These are phyloP conservation scores for Rhinolophus sinicus DNA, from an alignment of 2,113 vertebrate species.

Conservation along the genomic window DNA sequence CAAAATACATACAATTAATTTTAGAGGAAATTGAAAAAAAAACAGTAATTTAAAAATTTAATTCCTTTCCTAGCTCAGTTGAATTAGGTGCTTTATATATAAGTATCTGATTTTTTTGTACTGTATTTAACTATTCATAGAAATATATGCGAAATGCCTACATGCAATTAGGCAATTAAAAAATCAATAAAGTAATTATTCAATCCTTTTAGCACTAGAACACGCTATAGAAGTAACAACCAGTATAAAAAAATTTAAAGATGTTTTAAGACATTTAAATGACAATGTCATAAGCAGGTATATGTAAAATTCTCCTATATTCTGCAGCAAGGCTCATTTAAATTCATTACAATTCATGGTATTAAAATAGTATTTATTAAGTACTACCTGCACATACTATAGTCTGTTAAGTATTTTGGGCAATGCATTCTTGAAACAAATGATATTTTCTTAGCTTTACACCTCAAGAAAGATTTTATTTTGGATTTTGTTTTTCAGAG, in stretches of 20 bases:
- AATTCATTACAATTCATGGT: conserved; percentile 4
- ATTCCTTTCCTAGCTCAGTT: not conserved
- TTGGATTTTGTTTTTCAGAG: not conserved
- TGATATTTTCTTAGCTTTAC: not conserved
- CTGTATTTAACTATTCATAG: not conserved
- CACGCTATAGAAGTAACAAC: not conserved
- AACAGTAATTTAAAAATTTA: not conserved
- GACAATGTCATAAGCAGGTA: not conserved
- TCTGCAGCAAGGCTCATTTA: not conserved
- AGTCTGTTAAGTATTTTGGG: conserved; percentile 14
- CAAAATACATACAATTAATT: not conserved
- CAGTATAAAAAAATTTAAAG: not conserved
- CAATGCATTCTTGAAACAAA: not conserved
- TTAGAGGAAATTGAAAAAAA: not conserved
- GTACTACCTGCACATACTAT: not conserved
- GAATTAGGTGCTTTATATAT: not conserved
- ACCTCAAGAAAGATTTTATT: conserved; percentile 16
- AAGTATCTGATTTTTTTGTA: not conserved
- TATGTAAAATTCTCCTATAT: not conserved
- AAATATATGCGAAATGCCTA: not conserved
- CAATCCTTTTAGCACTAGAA: not conserved
- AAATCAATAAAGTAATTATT: not conserved
- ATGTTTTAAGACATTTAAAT: not conserved
- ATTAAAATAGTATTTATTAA: conserved; percentile 45
- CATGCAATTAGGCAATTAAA: not conserved